phyloP scores from a whole-genome alignment of 2,113 vertebrate genomes.

The Cyanistes caeruleus region DNA sequence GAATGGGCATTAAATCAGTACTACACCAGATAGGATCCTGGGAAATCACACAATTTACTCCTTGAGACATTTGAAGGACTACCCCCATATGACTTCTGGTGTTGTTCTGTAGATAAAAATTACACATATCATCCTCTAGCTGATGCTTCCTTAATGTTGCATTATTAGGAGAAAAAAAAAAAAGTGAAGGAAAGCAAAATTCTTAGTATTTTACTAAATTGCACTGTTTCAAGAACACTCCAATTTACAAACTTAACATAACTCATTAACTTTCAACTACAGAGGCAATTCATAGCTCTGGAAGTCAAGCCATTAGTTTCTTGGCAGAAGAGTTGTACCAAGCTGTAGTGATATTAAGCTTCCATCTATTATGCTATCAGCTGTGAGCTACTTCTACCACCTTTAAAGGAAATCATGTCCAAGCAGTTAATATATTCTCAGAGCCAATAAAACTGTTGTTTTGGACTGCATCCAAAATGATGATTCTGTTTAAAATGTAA shows the following conservation, averaged over 20 bases:
- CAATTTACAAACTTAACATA: not conserved
- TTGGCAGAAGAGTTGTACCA: not conserved
- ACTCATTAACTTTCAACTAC: not conserved
- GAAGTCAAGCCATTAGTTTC: not conserved
- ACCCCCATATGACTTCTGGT: not conserved
- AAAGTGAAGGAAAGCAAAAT: not conserved
- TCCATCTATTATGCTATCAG: not conserved
- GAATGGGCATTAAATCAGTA: not conserved
- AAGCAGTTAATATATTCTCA: not conserved
- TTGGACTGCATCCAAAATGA: not conserved
- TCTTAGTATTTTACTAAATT: not conserved
- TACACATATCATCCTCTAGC: not conserved
- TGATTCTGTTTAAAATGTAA: not conserved
- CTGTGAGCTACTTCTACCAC: not conserved
- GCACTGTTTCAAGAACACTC: not conserved
- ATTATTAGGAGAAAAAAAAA: not conserved
- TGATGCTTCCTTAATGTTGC: not conserved
- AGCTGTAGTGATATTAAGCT: not conserved
- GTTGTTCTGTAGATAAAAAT: not conserved
- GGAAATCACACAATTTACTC: not conserved
- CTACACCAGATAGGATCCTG: not conserved
- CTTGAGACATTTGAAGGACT: not conserved
- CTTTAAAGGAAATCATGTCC: not conserved
- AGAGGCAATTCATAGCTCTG: not conserved
- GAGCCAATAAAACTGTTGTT: not conserved